Conservation (phyloP, 2,888 invertebrate genomes). For the Pyrochroa serraticornis region DNA sequence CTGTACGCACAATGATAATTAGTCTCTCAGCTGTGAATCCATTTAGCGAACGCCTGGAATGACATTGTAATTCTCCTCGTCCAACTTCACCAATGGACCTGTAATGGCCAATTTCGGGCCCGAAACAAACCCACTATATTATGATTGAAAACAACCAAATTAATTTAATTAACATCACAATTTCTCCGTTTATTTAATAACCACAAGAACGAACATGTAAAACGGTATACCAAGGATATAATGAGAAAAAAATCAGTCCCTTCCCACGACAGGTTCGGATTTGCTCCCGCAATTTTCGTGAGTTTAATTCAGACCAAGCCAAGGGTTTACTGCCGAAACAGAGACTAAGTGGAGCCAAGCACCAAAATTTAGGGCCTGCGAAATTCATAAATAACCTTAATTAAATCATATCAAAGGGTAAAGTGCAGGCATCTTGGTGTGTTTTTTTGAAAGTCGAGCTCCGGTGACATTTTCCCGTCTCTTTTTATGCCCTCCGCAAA, state of each 20-base stretch:
- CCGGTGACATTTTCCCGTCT: not conserved
- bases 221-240: no score
- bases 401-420: constrained; percentile 23
- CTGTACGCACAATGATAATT: constrained; percentile 35
- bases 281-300: no score
- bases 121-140: not conserved
- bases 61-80: constrained; percentile 10
- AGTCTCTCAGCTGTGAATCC: constrained; percentile 30
- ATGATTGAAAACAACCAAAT: not conserved
- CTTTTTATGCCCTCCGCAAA: constrained; percentile 1
- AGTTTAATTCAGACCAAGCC: no score
- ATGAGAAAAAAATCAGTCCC: no score
- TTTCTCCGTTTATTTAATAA: no score
- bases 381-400: constrained; percentile 18
- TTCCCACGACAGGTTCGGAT: no score
- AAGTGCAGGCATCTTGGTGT: not conserved
- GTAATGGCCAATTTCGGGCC: constrained; percentile 7
- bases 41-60: constrained; percentile 14
- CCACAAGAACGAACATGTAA: no score
- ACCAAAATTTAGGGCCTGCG: not conserved
- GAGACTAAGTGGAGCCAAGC: no score
- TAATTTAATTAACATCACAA: not conserved
- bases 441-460: not conserved
- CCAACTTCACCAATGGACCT: constrained; percentile 6
- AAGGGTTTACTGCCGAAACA: no score